Evolutionary conservation across 2,888 invertebrate genomes (phyloP), one percentile per base, ranked within the genome.

Genomic region (Drosophila infuscata): DNA sequence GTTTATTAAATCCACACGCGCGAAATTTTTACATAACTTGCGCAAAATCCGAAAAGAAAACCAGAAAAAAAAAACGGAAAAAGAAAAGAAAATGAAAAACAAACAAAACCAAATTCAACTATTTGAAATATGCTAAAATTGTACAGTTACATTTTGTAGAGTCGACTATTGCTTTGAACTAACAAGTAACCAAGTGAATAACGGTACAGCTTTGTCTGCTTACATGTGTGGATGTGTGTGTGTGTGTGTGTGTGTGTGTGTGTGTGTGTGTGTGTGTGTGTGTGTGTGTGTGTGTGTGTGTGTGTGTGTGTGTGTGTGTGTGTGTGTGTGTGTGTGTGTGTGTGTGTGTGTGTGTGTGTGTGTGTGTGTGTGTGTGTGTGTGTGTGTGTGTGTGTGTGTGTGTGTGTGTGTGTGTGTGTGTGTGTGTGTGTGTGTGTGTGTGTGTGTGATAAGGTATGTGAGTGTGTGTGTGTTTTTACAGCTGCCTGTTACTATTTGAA

Each of bases 101-200:
- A 46, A 35, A 63, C 11, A 54, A 65, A 60, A 48, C 2, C 8
- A 30, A 56, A 69, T 6, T 3, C n/a, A 58, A 69, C 58, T 58
- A 48, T 70, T 70, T 59, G 35, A 60, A 53, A 70, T 60, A 70
- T 70, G 70, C 59, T 35, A 70, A 70, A 60, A 59, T 46, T 59
- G 33, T 41, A 57, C 68, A 57, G 49, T 68, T 69, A 41, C 32
- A 38, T 41, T 25, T 52, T n/a, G 41, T 9, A n/a, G 41, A n/a
- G 41, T 4, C 41, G 41, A 41, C n/a, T 41, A 35, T 52, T 43
- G 43, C n/a, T n/a, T 46, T 65, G 68, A 68, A 68, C 67, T 46
- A 35, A 48, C 36, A 54, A 57, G 3, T 38, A 17, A 67, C 43
- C 41, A 59, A 60, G 51, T 62, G 58, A n/a, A 38, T 70, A 71